A percentile compares a stretch with the other conserved stretches of the same genome.
These are phyloP conservation scores for Mesitornis unicolor DNA, from an alignment of 2,113 vertebrate species.

Conservation along the genomic window DNA sequence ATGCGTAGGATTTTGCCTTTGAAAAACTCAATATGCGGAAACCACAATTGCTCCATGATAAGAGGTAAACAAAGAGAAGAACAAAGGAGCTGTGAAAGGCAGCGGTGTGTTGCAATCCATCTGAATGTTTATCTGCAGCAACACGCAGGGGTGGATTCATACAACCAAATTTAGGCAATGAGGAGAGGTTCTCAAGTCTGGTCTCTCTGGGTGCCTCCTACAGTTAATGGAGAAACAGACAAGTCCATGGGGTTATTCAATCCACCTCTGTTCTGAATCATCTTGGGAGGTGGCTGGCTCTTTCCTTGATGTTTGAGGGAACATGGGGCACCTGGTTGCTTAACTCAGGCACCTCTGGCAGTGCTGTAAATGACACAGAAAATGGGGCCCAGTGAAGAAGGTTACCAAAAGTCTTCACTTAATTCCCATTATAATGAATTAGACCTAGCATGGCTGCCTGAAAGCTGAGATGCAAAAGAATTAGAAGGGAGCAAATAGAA, in stretches of 20 bases:
- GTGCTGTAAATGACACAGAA: neutral
- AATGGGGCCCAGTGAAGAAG: neutral
- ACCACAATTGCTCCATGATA: constrained; percentile 7
- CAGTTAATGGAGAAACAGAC: neutral
- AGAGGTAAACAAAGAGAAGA: constrained; percentile 7
- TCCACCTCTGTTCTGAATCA: constrained; percentile 13
- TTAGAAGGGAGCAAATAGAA: neutral
- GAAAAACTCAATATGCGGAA: neutral
- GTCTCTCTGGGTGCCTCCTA: neutral
- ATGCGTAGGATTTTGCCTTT: neutral
- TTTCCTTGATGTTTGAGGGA: neutral
- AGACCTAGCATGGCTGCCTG: neutral
- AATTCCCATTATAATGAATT: neutral
- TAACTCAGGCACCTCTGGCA: neutral
- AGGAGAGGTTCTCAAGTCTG: neutral
- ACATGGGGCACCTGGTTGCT: neutral
- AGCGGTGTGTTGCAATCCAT: neutral
- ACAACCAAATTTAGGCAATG: neutral
- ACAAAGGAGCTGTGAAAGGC: constrained; percentile 20
- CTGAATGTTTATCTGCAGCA: constrained; percentile 22
- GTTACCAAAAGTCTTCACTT: neutral
- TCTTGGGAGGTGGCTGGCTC: neutral
- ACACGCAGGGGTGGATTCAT: neutral
- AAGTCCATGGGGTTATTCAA: neutral
- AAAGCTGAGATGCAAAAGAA: neutral